phyloP scores from a whole-genome alignment of 2,113 vertebrate species.

The Misgurnus anguillicaudatus region DNA sequence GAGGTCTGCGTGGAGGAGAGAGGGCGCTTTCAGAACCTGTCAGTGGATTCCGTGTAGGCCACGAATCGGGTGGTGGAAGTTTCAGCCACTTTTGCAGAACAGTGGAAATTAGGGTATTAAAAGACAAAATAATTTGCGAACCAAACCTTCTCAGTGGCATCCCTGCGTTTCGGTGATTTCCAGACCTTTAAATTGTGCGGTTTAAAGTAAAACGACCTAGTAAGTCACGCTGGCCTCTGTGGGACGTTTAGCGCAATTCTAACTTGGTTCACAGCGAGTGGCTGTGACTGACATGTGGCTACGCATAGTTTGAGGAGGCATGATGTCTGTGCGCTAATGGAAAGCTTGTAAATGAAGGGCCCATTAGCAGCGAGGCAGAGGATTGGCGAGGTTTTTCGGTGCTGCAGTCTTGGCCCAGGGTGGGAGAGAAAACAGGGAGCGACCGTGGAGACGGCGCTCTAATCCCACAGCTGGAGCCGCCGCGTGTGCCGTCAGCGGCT shows the following conservation, averaged over 20 bases:
- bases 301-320: conserved; percentile 54
- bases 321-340: conserved; percentile 58
- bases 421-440: conserved; percentile 37
- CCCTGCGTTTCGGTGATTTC: conserved; percentile 33
- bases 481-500: conserved; percentile 43
- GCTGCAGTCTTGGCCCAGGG: conserved; percentile 40
- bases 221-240: background rate
- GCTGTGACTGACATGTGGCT: conserved; percentile 35
- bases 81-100: conserved; percentile 30
- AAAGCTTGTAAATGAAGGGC: conserved; percentile 63
- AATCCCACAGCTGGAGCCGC: conserved; percentile 52
- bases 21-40: conserved; percentile 30
- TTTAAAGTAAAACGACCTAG: conserved; percentile 12
- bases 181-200: conserved; percentile 10
- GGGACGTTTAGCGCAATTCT: background rate
- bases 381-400: conserved; percentile 60
- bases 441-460: conserved; percentile 58
- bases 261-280: background rate
- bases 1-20: conserved; percentile 18
- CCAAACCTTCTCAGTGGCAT: conserved; percentile 16
- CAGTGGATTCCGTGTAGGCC: conserved; percentile 34
- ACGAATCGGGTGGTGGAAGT: conserved; percentile 38
- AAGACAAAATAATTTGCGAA: background rate
- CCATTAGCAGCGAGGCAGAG: conserved; percentile 56
- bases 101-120: conserved; percentile 43